These are phyloP conservation scores for Polypedilum vanderplanki DNA, from an alignment of 1,140 invertebrate species.

Conservation along the genomic window DNA sequence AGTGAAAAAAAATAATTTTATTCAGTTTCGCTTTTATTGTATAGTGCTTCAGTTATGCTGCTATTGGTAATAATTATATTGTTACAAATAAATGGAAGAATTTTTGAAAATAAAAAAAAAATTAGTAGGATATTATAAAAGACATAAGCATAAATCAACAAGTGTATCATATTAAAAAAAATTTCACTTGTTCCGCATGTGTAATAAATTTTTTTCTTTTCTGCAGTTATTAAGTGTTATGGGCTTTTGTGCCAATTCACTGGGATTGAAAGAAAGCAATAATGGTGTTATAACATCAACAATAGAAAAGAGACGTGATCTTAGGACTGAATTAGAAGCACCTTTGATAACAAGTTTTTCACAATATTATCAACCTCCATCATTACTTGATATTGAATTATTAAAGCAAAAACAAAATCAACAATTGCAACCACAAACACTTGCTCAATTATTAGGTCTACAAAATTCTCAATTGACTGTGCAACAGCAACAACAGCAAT, in stretches of 20 bases:
- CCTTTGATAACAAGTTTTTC: not conserved
- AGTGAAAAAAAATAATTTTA: not conserved
- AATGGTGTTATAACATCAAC: not conserved
- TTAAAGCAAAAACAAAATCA: not conserved
- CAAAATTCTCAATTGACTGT: not conserved
- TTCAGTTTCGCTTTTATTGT: not conserved
- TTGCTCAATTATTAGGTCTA: not conserved
- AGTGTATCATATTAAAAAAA: not conserved
- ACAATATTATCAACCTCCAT: conserved; percentile 4
- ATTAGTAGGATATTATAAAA: not conserved
- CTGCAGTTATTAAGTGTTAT: not conserved
- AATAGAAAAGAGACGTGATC: not conserved
- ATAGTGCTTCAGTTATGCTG: not conserved
- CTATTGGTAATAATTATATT: not conserved
- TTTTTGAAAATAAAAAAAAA: not conserved
- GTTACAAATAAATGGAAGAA: not conserved
- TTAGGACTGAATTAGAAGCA: not conserved
- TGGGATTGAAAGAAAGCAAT: not conserved
- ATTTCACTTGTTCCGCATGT: not conserved
- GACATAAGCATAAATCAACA: not conserved
- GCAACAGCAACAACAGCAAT: not conserved
- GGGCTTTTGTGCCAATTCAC: not conserved
- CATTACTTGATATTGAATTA: not conserved
- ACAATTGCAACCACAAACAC: not conserved
- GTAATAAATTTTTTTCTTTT: not conserved